Base-by-base conservation (phyloP, 2,888 invertebrate genomes). In the Drosophila kuntzei region DNA sequence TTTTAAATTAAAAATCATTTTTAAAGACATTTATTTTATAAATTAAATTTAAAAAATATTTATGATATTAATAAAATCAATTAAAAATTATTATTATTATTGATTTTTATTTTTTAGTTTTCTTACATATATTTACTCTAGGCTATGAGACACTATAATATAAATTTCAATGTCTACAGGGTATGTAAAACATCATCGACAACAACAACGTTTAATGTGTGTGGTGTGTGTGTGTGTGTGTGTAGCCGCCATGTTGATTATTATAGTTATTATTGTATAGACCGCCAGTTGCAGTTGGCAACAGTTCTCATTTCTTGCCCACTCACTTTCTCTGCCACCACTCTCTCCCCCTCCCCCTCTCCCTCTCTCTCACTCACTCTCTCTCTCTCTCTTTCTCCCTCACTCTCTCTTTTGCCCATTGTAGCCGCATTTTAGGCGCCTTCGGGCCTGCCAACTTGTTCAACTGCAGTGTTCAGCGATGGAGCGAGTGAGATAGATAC, bases 231-330 rank as follows among this genome's bases (percentile, higher is more conserved):
- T 54, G 50, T 49, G 41, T 66, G 68, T 62, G 51, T 57, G 58
- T 63, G 41, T 47, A 46, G 71, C 71, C 55, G 60, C 77, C 71
- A 79, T 82, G 76, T 78, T 86, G 83, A 82, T 86, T 85, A 82
- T 86, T 86, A 82, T 71, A 83, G 82, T 82, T 82, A 81, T 82
- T 85, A 82, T 80, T 76, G 72, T 76, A 68, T 73, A 39, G 58
- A 71, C 61, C 61, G 66, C 67, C 63, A 68, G 68, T 67, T 76
- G 75, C 71, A 75, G 67, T 71, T 76, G 67, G 76, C 74, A 76
- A 76, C 75, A 61, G 46, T 55, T 58, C 39, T 34, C 51, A 47
- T 60, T 43, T 34, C 43, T 22, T 20, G 34, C 16, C n/a, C n/a
- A n/a, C n/a, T n/a, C n/a, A 14, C 11, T 37, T 25, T 11, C 14